phyloP scores from a whole-genome alignment of 1,140 invertebrate genomes.

The Bombus affinis region DNA sequence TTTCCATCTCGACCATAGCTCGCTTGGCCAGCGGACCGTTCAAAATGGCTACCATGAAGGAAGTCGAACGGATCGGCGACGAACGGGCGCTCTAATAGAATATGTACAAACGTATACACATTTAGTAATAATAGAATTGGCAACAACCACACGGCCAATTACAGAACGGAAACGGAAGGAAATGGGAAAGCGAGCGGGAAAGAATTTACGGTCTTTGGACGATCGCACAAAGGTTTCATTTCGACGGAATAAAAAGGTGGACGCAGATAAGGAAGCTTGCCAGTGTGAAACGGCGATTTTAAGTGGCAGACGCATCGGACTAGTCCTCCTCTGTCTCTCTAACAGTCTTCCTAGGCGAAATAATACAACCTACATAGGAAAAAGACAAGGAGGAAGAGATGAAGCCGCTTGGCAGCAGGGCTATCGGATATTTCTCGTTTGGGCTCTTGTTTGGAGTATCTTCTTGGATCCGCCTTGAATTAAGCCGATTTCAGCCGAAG shows the following conservation, averaged over 20 bases:
- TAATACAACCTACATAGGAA: constrained; percentile 44
- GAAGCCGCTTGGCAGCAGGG: constrained; percentile 39
- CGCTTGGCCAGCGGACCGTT: constrained; percentile 11
- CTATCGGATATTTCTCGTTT: constrained; percentile 56
- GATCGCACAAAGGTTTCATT: constrained; percentile 50
- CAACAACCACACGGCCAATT: constrained; percentile 51
- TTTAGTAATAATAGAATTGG: constrained; percentile 67
- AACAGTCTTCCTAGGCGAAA: not conserved
- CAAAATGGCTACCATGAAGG: not conserved
- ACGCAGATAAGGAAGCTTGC: constrained; percentile 62
- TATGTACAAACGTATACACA: constrained; percentile 29
- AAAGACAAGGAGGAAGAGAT: not conserved
- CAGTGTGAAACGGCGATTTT: constrained; percentile 40
- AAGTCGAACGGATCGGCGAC: not conserved
- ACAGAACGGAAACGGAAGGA: constrained; percentile 38
- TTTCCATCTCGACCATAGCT: constrained; percentile 12
- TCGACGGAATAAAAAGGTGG: constrained; percentile 55
- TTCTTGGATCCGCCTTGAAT: constrained; percentile 30
- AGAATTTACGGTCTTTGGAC: constrained; percentile 58
- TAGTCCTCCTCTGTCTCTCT: not conserved
- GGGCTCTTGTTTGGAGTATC: constrained; percentile 29
- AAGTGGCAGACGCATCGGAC: constrained; percentile 5
- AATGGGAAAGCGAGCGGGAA: constrained; percentile 10
- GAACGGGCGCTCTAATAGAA: constrained; percentile 40
- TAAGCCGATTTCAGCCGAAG: constrained; percentile 49